These are phyloP conservation scores for Carduelis carduelis DNA, from an alignment of 2,797 vertebrate species.

Conservation along the genomic window DNA sequence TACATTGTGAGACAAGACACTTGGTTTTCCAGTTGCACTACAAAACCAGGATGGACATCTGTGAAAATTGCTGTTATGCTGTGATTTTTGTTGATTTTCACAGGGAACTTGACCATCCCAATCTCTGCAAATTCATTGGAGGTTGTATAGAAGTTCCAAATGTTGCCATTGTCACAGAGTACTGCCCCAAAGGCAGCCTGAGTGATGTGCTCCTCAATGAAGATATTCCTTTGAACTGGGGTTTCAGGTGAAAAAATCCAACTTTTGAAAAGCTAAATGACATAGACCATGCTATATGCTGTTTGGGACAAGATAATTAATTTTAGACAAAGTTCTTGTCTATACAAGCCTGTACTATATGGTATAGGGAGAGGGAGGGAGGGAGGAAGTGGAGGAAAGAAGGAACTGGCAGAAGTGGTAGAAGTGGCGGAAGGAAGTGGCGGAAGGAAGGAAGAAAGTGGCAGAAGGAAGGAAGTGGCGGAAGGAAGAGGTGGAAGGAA, in stretches of 20 bases:
- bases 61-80: neutral
- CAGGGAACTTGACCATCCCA: conserved; percentile 87
- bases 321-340: neutral
- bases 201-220: conserved; percentile 82
- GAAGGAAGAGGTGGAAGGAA: too few relatives aligned
- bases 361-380: neutral
- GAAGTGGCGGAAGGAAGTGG: too few relatives aligned
- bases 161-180: conserved; percentile 85
- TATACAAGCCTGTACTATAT: neutral
- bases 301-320: neutral
- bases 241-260: conserved; percentile 77
- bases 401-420: too few relatives aligned
- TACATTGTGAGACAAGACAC: neutral
- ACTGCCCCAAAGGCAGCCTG: conserved; percentile 87
- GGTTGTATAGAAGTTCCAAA: conserved; percentile 83
- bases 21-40: neutral
- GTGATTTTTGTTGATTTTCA: conserved; percentile 42
- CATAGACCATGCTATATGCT: neutral
- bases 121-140: conserved; percentile 86
- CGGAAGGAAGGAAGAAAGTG: too few relatives aligned
- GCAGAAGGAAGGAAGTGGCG: too few relatives aligned
- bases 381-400: too few relatives aligned
- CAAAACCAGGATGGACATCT: neutral
- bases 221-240: conserved; percentile 85
- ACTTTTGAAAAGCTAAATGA: neutral